Conservation (phyloP, 1,140 invertebrate genomes). For the Drosophila funebris region DNA sequence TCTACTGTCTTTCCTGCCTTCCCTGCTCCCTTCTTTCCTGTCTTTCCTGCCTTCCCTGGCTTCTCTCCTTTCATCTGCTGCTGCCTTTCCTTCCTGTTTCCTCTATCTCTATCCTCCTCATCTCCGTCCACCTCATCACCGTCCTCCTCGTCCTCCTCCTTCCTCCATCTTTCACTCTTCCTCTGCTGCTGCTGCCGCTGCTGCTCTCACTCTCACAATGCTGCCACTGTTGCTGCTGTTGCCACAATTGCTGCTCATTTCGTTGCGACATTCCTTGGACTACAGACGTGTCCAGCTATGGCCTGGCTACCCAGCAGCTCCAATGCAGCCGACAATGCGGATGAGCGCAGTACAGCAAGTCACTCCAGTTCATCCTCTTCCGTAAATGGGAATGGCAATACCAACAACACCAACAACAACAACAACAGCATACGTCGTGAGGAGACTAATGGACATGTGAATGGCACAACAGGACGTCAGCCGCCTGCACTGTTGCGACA, state of each 20-base stretch:
- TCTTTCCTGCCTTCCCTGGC: not conserved
- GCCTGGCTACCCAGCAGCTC: conserved; percentile 71
- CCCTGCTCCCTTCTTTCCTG: not conserved
- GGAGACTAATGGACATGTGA: conserved; percentile 24
- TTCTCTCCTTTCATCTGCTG: not conserved
- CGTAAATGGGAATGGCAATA: not conserved
- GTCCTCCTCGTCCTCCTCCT: no score
- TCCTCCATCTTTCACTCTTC: not conserved
- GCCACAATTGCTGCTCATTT: conserved; percentile 34
- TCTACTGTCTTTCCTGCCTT: not conserved
- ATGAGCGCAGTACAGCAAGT: conserved; percentile 58
- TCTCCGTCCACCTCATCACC: no score
- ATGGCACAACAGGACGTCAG: conserved; percentile 8
- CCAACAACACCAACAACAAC: conserved; percentile 13
- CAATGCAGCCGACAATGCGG: conserved; percentile 62
- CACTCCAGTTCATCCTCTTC: conserved; percentile 48
- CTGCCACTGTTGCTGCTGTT: not conserved
- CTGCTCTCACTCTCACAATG: no score
- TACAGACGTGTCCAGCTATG: conserved; percentile 32
- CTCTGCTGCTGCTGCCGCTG: not conserved
- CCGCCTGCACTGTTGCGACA: conserved; percentile 63
- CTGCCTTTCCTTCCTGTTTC: no score
- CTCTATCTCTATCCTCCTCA: no score
- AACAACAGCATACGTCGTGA: conserved; percentile 14
- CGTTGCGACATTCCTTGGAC: not conserved